A percentile compares a stretch with the other conserved stretches of the same genome.
phyloP scores from a whole-genome alignment of 2,113 vertebrate species.

The Plecturocebus donacophilus region DNA sequence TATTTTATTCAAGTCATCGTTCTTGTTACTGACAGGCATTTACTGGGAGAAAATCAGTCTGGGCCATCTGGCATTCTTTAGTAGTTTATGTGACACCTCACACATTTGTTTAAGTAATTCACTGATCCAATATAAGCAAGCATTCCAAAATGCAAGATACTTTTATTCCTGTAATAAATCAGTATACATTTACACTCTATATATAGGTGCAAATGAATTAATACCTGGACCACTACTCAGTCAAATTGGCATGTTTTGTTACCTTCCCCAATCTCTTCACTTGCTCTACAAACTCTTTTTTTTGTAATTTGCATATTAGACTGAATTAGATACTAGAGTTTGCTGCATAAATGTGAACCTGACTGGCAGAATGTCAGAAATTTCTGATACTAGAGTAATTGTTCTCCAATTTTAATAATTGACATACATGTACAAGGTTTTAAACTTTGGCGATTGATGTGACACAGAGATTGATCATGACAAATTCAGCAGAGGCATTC shows the following conservation, averaged over 20 bases:
- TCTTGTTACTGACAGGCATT: conserved; percentile 50
- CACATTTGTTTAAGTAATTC: conserved; percentile 61
- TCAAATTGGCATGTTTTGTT: neutral
- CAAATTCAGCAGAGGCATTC: neutral
- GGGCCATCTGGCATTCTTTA: conserved; percentile 55
- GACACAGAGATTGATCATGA: neutral
- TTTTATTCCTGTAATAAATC: conserved; percentile 45
- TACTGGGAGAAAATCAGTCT: conserved; percentile 35
- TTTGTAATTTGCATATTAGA: neutral
- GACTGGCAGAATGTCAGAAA: neutral
- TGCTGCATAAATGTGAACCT: neutral
- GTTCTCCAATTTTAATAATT: conserved; percentile 1
- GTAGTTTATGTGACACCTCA: conserved; percentile 53
- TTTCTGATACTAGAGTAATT: neutral
- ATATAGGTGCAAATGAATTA: conserved; percentile 35
- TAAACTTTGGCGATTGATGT: neutral
- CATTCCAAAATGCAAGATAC: conserved; percentile 25
- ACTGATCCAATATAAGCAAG: conserved; percentile 43
- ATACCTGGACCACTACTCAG: neutral
- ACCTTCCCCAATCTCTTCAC: neutral
- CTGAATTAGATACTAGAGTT: neutral
- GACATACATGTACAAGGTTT: neutral
- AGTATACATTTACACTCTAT: conserved; percentile 38
- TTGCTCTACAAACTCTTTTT: neutral
- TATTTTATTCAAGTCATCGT: conserved; percentile 54